A percentile compares a stretch with the other conserved stretches of the same genome.
Conservation (phyloP, 2,888 invertebrate genomes). For the Steromphala cineraria region DNA sequence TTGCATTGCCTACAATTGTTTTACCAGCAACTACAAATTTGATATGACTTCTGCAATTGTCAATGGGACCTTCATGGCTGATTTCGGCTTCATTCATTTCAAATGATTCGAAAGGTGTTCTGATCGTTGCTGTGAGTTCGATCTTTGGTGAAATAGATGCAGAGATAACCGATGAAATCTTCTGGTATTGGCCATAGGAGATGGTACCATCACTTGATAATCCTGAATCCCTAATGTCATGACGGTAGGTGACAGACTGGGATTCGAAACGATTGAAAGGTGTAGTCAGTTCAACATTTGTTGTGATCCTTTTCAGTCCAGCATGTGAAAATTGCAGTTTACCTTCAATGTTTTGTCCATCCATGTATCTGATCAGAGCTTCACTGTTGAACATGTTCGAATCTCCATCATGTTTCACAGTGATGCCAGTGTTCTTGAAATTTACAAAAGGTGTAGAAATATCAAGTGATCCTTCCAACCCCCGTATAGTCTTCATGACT, state of each 20-base stretch:
- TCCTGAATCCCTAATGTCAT: background rate
- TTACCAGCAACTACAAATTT: slow-evolving; percentile 32
- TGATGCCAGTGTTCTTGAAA: slow-evolving; percentile 24
- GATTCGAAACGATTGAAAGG: slow-evolving; percentile 27
- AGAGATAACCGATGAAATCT: background rate
- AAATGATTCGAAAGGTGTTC: slow-evolving; percentile 45
- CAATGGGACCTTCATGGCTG: slow-evolving; percentile 48
- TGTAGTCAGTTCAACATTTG: slow-evolving; percentile 33
- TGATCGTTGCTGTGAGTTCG: background rate
- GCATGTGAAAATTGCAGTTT: slow-evolving; percentile 34
- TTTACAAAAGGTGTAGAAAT: slow-evolving; percentile 17
- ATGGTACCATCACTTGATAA: background rate
- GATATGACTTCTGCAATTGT: slow-evolving; percentile 49
- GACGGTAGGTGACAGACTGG: background rate
- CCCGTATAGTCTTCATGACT: background rate
- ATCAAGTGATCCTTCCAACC: slow-evolving; percentile 21
- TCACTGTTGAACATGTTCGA: slow-evolving; percentile 28
- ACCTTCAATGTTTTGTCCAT: slow-evolving; percentile 16
- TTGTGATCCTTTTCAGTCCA: slow-evolving; percentile 26
- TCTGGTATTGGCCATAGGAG: background rate
- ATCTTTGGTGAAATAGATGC: background rate
- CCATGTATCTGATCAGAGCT: slow-evolving; percentile 24
- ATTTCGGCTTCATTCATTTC: slow-evolving; percentile 42
- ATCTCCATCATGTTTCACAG: slow-evolving; percentile 35
- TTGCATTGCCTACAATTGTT: background rate